Conservation (phyloP, 1,140 invertebrate species). For the Spodoptera litura region DNA sequence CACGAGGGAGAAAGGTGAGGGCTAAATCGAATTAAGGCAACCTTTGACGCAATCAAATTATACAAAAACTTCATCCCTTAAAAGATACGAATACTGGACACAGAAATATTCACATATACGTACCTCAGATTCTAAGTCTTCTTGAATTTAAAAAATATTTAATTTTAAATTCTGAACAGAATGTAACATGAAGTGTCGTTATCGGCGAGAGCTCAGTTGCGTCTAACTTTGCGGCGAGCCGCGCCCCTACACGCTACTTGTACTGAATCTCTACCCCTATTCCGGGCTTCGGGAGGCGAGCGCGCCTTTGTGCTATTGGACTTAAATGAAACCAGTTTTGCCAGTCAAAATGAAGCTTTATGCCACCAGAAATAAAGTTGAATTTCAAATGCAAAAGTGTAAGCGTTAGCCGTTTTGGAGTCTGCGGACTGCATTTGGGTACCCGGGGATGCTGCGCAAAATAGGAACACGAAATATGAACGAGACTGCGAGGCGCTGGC, state of each 20-base stretch:
- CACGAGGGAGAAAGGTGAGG: constrained; percentile 60
- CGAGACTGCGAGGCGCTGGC: constrained; percentile 86
- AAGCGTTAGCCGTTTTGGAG: constrained; percentile 69
- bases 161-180: constrained; percentile 66
- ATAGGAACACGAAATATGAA: constrained; percentile 85
- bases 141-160: constrained; percentile 48
- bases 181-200: constrained; percentile 75
- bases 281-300: constrained; percentile 82
- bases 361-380: constrained; percentile 43
- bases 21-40: constrained; percentile 69
- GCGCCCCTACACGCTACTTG: constrained; percentile 85
- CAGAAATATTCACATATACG: constrained; percentile 54
- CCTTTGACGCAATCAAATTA: constrained; percentile 76
- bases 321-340: not conserved
- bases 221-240: constrained; percentile 86
- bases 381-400: constrained; percentile 36
- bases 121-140: constrained; percentile 55
- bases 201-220: constrained; percentile 80
- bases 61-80: constrained; percentile 54
- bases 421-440: constrained; percentile 76
- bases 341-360: constrained; percentile 55
- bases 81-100: constrained; percentile 18
- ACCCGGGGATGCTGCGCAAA: constrained; percentile 87
- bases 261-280: constrained; percentile 86
- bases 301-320: constrained; percentile 20